Conservation (phyloP, 2,113 vertebrate genomes). For the Oncorhynchus mykiss region DNA sequence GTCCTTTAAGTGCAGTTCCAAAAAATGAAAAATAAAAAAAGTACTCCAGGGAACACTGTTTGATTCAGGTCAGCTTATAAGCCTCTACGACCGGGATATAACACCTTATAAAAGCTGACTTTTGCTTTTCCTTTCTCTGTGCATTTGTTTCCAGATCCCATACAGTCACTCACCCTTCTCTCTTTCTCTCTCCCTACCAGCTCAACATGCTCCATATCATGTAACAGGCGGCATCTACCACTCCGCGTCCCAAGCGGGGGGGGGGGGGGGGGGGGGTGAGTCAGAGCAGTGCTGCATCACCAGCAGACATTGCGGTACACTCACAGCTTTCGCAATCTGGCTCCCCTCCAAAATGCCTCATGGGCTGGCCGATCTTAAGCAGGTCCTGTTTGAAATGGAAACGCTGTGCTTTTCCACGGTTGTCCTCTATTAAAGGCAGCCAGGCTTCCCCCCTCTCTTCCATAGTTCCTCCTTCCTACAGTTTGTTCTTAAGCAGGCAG, state of each 20-base stretch:
- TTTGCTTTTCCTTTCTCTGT: constrained; percentile 41
- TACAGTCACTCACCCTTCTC: constrained; percentile 42
- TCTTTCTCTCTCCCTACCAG: constrained; percentile 10
- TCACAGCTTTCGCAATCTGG: constrained; percentile 48
- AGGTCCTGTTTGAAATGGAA: constrained; percentile 62
- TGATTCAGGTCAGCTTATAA: constrained; percentile 58
- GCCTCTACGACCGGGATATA: constrained; percentile 36
- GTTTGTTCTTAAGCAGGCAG: background rate
- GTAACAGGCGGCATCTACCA: constrained; percentile 85
- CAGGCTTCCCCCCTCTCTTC: background rate
- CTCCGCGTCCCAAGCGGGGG: constrained; percentile 60
- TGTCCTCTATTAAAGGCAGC: constrained; percentile 17
- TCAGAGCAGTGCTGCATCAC: constrained; percentile 60
- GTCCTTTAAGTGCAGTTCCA: constrained; percentile 54
- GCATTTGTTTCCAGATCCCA: constrained; percentile 45
- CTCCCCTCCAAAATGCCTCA: constrained; percentile 44
- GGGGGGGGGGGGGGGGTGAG: constrained; percentile 30
- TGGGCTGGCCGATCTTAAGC: constrained; percentile 42
- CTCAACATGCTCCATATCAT: constrained; percentile 81
- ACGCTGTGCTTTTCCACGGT: constrained; percentile 40
- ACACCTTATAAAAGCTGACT: constrained; percentile 55
- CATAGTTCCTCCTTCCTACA: background rate
- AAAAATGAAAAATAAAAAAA: constrained; percentile 25
- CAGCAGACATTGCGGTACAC: constrained; percentile 49
- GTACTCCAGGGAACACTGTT: constrained; percentile 51